Evolutionary conservation across 2,797 vertebrate genomes (phyloP).

Genomic region (Helicolenus hilgendorfi): DNA sequence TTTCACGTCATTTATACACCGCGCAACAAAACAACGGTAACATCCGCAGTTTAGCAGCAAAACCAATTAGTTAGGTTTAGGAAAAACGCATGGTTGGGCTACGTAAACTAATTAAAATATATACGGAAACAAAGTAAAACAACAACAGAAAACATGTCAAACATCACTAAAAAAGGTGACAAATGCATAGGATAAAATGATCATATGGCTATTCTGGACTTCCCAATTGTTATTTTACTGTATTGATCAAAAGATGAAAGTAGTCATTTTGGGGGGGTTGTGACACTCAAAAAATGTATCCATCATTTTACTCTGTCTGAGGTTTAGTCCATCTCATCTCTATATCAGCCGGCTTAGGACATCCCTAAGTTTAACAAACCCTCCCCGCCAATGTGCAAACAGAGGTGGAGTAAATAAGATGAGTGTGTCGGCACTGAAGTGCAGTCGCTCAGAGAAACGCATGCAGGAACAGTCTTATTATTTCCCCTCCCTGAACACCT

Average conservation of each 20-base stretch:
- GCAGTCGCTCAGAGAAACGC: neutral
- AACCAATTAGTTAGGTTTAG: too few species aligned
- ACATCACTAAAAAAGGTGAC: too few species aligned
- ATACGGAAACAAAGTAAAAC: too few species aligned
- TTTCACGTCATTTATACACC: too few species aligned
- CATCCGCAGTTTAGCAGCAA: too few species aligned
- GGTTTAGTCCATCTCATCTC: neutral
- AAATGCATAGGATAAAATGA: too few species aligned
- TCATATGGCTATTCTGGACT: too few species aligned
- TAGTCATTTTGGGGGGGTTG: neutral
- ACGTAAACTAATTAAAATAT: too few species aligned
- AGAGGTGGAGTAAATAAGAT: neutral
- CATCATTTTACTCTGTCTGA: neutral
- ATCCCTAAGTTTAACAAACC: neutral
- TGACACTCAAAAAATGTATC: neutral
- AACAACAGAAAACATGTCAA: too few species aligned
- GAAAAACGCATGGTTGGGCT: too few species aligned
- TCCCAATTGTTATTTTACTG: neutral
- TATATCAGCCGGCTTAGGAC: neutral
- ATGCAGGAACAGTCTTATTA: slow-evolving; percentile 6
- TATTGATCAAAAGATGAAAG: neutral
- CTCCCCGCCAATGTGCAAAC: neutral
- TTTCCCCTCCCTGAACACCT: slow-evolving; percentile 31
- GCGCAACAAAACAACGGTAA: too few species aligned
- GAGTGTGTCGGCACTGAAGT: neutral